phyloP scores from a whole-genome alignment of 2,113 vertebrate genomes.

The Leptodactylus fuscus region DNA sequence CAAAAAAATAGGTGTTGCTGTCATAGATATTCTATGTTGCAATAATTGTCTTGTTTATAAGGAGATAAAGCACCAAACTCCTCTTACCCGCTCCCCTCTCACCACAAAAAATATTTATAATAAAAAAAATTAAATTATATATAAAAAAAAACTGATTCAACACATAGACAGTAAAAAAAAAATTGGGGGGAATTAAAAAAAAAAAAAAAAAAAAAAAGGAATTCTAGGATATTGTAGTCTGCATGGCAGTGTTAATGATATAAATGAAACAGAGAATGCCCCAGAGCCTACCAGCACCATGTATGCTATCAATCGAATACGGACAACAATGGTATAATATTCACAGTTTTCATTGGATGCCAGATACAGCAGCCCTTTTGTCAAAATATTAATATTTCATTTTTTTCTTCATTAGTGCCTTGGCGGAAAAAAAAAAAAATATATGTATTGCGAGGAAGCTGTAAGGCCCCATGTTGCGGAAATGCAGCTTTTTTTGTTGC shows the following conservation, averaged over 20 bases:
- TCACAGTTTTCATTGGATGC: conserved; percentile 76
- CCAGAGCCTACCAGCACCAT: conserved; percentile 73
- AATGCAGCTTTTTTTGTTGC: background rate
- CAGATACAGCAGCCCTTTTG: conserved; percentile 72
- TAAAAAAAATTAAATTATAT: background rate
- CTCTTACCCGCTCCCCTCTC: background rate
- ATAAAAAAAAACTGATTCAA: background rate
- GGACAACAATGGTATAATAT: conserved; percentile 66
- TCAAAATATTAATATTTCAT: background rate
- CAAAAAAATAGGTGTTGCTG: conserved; percentile 40
- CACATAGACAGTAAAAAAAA: background rate
- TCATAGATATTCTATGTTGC: conserved; percentile 22
- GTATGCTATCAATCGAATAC: conserved; percentile 67
- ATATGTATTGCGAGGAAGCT: too few species aligned
- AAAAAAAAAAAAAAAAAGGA: background rate
- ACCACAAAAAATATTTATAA: conserved; percentile 43
- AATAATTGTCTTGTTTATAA: conserved; percentile 21
- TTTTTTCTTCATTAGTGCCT: background rate
- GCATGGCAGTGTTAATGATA: conserved; percentile 62
- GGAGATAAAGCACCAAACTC: conserved; percentile 22
- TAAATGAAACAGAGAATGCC: conserved; percentile 61
- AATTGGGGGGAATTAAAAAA: conserved; percentile 32
- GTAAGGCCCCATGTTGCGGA: too few species aligned
- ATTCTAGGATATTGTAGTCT: conserved; percentile 59
- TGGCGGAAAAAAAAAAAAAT: too few species aligned